Evolutionary conservation across 1,140 invertebrate genomes (phyloP), one percentile per base, ranked within the genome.

Genomic region (Aphaenogaster ashmeadi): DNA sequence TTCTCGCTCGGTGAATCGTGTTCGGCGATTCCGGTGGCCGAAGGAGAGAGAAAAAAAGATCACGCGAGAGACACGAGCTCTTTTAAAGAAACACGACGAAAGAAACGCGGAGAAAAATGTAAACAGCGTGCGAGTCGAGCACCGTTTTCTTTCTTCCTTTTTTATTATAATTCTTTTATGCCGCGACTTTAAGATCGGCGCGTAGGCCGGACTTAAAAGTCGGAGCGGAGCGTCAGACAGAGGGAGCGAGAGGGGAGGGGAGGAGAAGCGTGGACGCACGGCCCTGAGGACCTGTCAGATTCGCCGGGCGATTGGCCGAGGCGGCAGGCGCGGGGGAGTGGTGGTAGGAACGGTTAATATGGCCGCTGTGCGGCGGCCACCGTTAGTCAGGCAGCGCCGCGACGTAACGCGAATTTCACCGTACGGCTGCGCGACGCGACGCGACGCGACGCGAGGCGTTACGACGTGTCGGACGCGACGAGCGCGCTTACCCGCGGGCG

Each of bases 331-430:
- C 47, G 62, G 15, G 85, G 69, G 75, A 87, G 91, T 89, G 87
- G 89, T 88, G 88, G 92, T 60, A 89, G 64, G 38, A 44, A 93
- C 71, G 83, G 86, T 91, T 69, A 94, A 94, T 90, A 94, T 95
- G 94, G 94, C 94, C 90, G 92, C 92, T 89, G 90, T 92, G 77
- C 89, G 91, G 91, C 86, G 91, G 91, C 86, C 88, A 58, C 90
- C 77, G 90, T 74, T 89, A 88, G 92, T 88, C 83, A 62, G 79
- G 52, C 88, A 93, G 78, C 87, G 83, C 75, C 87, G 88, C 89
- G 90, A 93, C 88, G 86, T 87, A 87, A 85, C 75, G 87, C 15
- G 72, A 79, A 88, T 79, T 87, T 90, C 66, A 67, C 52, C 77
- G 50, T 84, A 4, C 18, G 50, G 33, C 41, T 58, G 47, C 72